Conservation (phyloP, 2,888 invertebrate genomes). For the Galerucella pusilla region DNA sequence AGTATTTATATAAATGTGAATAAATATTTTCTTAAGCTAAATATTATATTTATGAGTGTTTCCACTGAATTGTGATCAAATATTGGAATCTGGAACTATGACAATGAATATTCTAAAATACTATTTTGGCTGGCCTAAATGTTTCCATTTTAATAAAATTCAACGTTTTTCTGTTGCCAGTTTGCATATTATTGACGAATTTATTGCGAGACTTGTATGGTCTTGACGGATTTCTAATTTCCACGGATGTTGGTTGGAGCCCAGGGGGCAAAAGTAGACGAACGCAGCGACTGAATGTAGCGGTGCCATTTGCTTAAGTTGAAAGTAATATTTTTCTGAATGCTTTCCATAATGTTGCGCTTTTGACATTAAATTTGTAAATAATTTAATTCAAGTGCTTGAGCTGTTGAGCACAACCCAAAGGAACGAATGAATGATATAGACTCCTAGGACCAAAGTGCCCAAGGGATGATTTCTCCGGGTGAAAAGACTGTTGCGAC, state of each 20-base stretch:
- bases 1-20: no score
- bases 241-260: constrained; percentile 15
- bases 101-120: background rate
- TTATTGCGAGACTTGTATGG: constrained; percentile 37
- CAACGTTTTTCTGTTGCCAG: background rate
- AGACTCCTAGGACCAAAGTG: no score
- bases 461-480: no score
- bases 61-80: no score
- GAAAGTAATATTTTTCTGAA: background rate
- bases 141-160: background rate
- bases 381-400: no score
- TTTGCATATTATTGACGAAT: constrained; percentile 41
- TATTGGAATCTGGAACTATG: background rate
- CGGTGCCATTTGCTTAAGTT: background rate
- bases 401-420: no score
- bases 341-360: background rate
- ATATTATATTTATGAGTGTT: no score
- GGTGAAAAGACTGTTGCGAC: no score
- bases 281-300: background rate
- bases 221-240: constrained; percentile 37
- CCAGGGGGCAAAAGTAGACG: constrained; percentile 6
- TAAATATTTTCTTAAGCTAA: no score
- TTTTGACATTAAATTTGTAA: background rate
- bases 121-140: constrained; percentile 5
- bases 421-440: no score